Percentiles rank a stretch among this genome's conserved stretches.
Conservation (phyloP, 2,113 vertebrate genomes). For the Brachyistius frenatus region DNA sequence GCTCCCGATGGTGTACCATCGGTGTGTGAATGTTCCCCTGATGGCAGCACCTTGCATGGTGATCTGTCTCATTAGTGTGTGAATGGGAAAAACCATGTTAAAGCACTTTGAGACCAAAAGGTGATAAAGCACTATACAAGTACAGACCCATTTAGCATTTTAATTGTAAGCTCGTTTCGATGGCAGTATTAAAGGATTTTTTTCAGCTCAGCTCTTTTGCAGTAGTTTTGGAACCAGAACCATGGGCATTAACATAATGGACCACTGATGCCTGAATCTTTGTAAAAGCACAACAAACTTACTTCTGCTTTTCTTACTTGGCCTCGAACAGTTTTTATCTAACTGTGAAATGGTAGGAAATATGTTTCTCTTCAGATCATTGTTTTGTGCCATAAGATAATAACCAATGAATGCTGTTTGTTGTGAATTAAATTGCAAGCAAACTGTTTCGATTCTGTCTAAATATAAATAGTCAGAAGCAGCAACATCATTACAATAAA, state of each 20-base stretch:
- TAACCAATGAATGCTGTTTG: background rate
- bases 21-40: too few relatives aligned
- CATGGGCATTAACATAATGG: background rate
- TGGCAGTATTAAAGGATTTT: too few relatives aligned
- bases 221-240: background rate
- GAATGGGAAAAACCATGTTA: too few relatives aligned
- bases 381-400: slow-evolving; percentile 25
- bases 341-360: slow-evolving; percentile 18
- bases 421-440: slow-evolving; percentile 20
- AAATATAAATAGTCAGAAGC: background rate
- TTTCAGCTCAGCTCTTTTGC: too few relatives aligned
- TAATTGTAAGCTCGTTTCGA: too few relatives aligned
- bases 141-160: too few relatives aligned
- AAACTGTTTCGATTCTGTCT: background rate
- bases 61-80: too few relatives aligned
- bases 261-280: background rate
- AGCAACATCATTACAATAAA: background rate
- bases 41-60: too few relatives aligned
- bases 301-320: background rate
- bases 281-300: slow-evolving; percentile 33
- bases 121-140: too few relatives aligned
- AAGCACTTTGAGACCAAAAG: too few relatives aligned
- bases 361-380: background rate
- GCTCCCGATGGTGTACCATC: too few relatives aligned
- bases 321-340: background rate